Conservation (phyloP, 2,797 vertebrate genomes). For the Crocidura indochinensis region DNA sequence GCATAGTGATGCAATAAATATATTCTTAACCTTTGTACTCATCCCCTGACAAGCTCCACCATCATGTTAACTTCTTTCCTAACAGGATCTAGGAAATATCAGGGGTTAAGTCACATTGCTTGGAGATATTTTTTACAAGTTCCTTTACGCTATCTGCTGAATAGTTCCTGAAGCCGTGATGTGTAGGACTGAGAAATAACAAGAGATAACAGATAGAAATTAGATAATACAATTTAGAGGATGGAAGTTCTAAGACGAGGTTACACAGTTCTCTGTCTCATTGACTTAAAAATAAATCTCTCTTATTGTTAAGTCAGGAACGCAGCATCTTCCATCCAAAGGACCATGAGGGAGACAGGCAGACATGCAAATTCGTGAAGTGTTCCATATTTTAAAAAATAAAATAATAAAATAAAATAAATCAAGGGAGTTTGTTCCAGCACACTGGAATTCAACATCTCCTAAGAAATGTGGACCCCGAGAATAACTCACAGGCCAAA, state of each 20-base stretch:
- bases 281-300: accelerated
- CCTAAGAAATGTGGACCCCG: too few species aligned
- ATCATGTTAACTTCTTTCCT: not conserved
- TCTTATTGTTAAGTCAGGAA: not conserved
- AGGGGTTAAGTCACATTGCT: not conserved
- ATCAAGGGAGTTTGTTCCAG: too few species aligned
- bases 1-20: too few species aligned
- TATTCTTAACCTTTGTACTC: not conserved
- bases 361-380: too few species aligned
- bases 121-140: not conserved
- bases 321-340: too few species aligned
- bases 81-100: too few species aligned
- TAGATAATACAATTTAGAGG: not conserved
- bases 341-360: too few species aligned
- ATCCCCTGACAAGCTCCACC: not conserved
- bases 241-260: not conserved
- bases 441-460: too few species aligned
- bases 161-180: not conserved
- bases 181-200: not conserved
- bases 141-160: not conserved
- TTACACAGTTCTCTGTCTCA: not conserved
- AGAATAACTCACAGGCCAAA: too few species aligned
- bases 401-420: too few species aligned
- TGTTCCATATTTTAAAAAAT: too few species aligned
- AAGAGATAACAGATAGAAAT: too few species aligned